Percentiles rank a stretch among this genome's conserved stretches.
Evolutionary conservation across 2,888 invertebrate genomes (phyloP).

Genomic region (Galerucella calmariensis): DNA sequence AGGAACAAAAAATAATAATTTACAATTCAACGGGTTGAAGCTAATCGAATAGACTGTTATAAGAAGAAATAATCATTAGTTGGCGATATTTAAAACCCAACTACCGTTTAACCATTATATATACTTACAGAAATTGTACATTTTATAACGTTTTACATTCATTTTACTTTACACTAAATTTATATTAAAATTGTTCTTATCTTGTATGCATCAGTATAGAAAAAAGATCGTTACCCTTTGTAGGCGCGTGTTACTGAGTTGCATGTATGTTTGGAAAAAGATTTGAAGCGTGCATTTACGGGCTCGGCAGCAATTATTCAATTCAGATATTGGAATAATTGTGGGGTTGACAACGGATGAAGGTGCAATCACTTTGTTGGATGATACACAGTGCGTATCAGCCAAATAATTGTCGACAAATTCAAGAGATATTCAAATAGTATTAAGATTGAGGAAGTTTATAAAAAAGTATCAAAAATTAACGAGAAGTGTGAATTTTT

Average conservation of each 20-base stretch:
- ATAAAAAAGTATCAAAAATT: no score
- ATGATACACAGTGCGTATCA: neutral
- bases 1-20: neutral
- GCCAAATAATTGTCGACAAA: neutral
- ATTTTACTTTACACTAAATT: no score
- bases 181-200: no score
- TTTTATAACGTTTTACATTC: no score
- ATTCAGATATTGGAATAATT: conserved; percentile 37
- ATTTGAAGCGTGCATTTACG: conserved; percentile 34
- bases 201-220: neutral
- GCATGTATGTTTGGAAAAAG: neutral
- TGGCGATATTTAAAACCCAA: neutral
- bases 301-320: conserved; percentile 35
- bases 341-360: conserved; percentile 24
- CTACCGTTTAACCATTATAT: neutral
- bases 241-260: conserved; percentile 9
- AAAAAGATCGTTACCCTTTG: neutral
- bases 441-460: no score
- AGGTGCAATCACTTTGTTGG: conserved; percentile 17
- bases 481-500: no score
- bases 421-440: neutral
- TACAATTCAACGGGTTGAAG: no score
- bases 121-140: no score
- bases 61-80: neutral
- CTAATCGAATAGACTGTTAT: no score